Conservation (phyloP, 2,888 invertebrate species). For the Tetranychus truncatus region DNA sequence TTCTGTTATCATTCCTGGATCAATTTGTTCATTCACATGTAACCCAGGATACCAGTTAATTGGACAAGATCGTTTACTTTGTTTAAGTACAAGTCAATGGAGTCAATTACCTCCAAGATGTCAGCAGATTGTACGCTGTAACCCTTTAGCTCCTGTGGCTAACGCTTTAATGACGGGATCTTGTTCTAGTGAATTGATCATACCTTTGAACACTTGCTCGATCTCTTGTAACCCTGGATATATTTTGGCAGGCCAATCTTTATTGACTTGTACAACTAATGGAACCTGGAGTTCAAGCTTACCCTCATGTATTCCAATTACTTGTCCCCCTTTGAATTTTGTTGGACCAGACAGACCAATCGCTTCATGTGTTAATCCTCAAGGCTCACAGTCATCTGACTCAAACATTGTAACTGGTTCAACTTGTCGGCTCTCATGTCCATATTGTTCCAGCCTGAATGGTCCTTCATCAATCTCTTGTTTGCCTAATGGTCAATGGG, state of each 20-base stretch:
- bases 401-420: background rate
- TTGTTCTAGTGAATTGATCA: too few species aligned
- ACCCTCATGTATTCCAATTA: background rate
- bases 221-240: too few species aligned
- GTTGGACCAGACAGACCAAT: background rate
- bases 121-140: too few species aligned
- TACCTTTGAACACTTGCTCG: too few species aligned
- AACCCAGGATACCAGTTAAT: constrained; percentile 4
- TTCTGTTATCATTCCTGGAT: background rate
- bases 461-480: background rate
- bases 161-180: too few species aligned
- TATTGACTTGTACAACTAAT: background rate
- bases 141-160: too few species aligned
- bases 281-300: background rate
- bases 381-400: background rate
- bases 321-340: background rate
- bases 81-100: background rate
- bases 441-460: background rate
- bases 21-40: background rate
- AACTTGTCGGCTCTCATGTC: background rate
- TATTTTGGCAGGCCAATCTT: too few species aligned
- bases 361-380: background rate
- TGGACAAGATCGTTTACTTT: background rate
- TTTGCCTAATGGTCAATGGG: background rate
- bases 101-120: too few species aligned